phyloP scores from a whole-genome alignment of 2,888 invertebrate genomes.

The Drosophila birchii region DNA sequence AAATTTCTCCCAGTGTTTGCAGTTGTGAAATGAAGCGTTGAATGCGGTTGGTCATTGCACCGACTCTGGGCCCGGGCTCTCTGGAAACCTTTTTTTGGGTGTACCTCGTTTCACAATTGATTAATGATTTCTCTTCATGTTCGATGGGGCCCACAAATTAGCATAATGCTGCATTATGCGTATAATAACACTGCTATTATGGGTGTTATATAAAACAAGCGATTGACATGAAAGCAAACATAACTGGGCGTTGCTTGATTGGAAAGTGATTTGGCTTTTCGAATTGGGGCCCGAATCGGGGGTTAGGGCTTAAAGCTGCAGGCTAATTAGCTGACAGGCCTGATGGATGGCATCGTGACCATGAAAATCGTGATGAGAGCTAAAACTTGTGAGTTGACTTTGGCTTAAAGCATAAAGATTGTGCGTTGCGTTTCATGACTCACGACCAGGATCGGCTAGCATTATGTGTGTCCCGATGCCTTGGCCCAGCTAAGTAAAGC shows the following conservation, averaged over 20 bases:
- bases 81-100: conserved; percentile 54
- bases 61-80: conserved; percentile 16
- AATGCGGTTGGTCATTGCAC: conserved; percentile 71
- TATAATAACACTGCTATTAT: conserved; percentile 66
- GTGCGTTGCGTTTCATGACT: conserved; percentile 42
- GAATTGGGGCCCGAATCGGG: conserved; percentile 19
- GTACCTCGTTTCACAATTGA: conserved; percentile 73
- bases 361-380: conserved; percentile 66
- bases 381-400: not conserved
- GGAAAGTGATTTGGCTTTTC: conserved; percentile 65
- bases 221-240: conserved; percentile 70
- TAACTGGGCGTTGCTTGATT: conserved; percentile 71
- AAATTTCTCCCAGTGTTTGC: conserved; percentile 11
- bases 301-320: conserved; percentile 6
- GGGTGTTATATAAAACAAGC: conserved; percentile 66
- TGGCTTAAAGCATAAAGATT: not conserved
- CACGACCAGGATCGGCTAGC: conserved; percentile 35
- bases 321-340: conserved; percentile 41
- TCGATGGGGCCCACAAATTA: conserved; percentile 60
- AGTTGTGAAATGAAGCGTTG: conserved; percentile 51
- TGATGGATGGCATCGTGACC: conserved; percentile 61
- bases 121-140: conserved; percentile 71
- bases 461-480: conserved; percentile 15
- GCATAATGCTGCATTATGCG: conserved; percentile 72
- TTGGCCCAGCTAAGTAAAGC: conserved; percentile 15